Percentiles rank a stretch among this genome's conserved stretches.
These are phyloP conservation scores for Drosophila eohydei DNA, from an alignment of 2,888 invertebrate genomes.

Conservation along the genomic window DNA sequence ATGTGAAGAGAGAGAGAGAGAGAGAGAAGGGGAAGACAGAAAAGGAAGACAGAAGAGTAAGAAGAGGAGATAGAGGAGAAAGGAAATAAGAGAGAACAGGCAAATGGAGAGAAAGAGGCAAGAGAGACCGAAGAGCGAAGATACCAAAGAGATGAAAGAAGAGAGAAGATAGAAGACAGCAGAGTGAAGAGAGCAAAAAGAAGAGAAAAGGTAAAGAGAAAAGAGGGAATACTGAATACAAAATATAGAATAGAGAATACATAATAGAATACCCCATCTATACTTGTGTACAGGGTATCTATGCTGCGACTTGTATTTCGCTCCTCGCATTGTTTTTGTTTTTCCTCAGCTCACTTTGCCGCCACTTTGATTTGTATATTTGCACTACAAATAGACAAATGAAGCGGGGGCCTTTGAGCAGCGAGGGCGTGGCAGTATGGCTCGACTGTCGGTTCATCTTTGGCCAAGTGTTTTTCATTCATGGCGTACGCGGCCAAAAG, in stretches of 20 bases:
- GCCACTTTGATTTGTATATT: conserved; percentile 74
- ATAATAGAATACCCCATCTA: background rate
- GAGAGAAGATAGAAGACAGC: background rate
- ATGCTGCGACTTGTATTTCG: conserved; percentile 14
- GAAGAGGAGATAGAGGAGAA: background rate
- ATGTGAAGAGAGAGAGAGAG: background rate
- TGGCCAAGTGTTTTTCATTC: conserved; percentile 76
- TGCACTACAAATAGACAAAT: conserved; percentile 69
- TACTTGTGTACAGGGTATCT: conserved; percentile 30
- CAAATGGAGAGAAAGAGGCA: no score
- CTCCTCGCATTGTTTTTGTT: conserved; percentile 15
- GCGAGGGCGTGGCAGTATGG: background rate
- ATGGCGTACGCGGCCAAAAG: conserved; percentile 60
- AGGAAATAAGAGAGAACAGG: no score
- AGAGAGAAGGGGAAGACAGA: no score
- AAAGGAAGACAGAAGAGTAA: background rate
- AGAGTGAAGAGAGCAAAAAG: no score
- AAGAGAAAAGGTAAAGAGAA: background rate
- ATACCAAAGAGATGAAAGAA: no score
- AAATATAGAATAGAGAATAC: background rate
- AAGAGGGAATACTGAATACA: background rate
- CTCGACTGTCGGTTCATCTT: conserved; percentile 20
- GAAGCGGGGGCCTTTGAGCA: background rate
- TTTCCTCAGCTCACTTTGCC: conserved; percentile 34
- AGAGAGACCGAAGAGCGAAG: background rate